Conservation (phyloP, 2,888 invertebrate genomes). For the Carpatolechia fugitivella region DNA sequence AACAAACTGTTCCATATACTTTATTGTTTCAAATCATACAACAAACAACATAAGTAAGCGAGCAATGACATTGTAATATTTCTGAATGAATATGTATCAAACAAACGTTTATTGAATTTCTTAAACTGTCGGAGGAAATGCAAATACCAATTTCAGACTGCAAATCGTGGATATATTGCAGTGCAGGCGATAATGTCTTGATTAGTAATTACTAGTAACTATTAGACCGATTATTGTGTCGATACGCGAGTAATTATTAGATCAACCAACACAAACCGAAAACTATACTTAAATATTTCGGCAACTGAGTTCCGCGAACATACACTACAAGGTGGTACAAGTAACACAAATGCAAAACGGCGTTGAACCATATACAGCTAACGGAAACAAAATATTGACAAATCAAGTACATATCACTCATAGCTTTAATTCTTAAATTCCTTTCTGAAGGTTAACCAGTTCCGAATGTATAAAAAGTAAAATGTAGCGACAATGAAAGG, state of each 20-base stretch:
- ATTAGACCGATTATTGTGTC: not conserved
- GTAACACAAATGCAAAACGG: not conserved
- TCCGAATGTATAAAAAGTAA: not conserved
- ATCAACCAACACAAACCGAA: constrained; percentile 2
- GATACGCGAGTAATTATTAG: not conserved
- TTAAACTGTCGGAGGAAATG: too few relatives aligned
- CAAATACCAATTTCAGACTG: too few relatives aligned
- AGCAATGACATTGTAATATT: too few relatives aligned
- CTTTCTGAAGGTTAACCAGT: constrained; percentile 5
- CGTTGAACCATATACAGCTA: not conserved
- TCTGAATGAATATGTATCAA: too few relatives aligned
- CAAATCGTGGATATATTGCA: not conserved
- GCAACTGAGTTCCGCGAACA: not conserved
- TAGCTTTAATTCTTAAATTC: not conserved
- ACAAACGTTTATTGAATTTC: too few relatives aligned
- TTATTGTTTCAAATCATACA: too few relatives aligned
- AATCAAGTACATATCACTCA: constrained; percentile 1
- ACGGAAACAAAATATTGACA: constrained; percentile 11
- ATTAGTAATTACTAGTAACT: not conserved
- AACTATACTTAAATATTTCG: constrained; percentile 5
- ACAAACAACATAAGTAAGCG: too few relatives aligned
- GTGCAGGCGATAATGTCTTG: not conserved
- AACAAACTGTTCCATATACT: too few relatives aligned
- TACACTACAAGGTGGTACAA: too few relatives aligned
- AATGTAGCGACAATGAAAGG: not conserved